Evolutionary conservation across 2,113 vertebrate genomes (phyloP).

Genomic region (Acrocephalus kingi): DNA sequence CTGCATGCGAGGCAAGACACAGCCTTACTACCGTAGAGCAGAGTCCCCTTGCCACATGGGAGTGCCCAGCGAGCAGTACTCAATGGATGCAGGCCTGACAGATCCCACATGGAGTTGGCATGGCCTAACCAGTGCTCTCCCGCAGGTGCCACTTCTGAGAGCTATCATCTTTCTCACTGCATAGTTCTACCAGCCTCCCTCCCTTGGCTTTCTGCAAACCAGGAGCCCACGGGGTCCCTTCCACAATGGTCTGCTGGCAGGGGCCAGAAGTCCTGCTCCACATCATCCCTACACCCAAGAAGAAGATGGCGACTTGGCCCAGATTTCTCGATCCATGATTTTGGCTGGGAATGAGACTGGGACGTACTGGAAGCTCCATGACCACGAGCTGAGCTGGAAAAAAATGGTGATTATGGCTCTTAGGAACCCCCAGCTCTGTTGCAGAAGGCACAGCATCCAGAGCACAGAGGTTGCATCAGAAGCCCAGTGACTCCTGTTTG

Average conservation of each 20-base stretch:
- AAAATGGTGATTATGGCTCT: not conserved
- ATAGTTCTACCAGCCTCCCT: not conserved
- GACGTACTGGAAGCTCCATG: not conserved
- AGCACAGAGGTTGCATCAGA: not conserved
- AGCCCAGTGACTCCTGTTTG: not conserved
- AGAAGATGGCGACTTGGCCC: not conserved
- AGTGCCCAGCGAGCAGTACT: not conserved
- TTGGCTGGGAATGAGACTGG: not conserved
- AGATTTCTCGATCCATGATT: not conserved
- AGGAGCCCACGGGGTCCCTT: not conserved
- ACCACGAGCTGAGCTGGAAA: not conserved
- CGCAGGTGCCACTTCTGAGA: rapidly evolving
- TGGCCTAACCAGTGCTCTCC: not conserved
- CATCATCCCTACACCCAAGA: not conserved
- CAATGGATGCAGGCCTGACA: not conserved
- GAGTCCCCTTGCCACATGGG: rapidly evolving
- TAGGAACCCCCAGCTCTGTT: not conserved
- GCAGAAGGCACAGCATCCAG: not conserved
- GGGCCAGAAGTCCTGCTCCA: not conserved
- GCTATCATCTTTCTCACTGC: not conserved
- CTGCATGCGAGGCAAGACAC: rapidly evolving
- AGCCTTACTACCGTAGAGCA: not conserved
- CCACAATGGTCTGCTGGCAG: rapidly evolving
- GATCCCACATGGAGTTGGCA: not conserved
- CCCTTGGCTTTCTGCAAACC: not conserved